These are phyloP conservation scores for Drosophila subsilvestris DNA, from an alignment of 2,888 invertebrate genomes.

Conservation along the genomic window DNA sequence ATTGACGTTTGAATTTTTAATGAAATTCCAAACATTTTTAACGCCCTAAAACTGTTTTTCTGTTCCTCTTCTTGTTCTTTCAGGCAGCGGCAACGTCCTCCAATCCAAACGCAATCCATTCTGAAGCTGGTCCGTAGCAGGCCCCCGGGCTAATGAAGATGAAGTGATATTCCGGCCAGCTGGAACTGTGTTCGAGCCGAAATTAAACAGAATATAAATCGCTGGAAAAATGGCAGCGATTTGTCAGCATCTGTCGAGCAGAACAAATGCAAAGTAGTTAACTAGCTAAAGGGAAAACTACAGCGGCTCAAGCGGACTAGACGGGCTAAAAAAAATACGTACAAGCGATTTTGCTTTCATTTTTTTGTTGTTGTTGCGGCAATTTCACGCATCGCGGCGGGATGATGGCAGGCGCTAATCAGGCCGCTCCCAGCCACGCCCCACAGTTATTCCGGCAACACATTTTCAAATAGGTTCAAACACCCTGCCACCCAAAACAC, in stretches of 20 bases:
- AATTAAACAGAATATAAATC: slow-evolving; percentile 79
- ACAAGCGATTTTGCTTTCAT: slow-evolving; percentile 20
- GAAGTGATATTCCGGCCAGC: slow-evolving; percentile 71
- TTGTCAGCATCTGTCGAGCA: slow-evolving; percentile 72
- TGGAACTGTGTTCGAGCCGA: slow-evolving; percentile 54
- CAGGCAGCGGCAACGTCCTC: slow-evolving; percentile 51
- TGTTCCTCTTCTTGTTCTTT: slow-evolving; percentile 23
- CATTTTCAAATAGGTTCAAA: slow-evolving; percentile 46
- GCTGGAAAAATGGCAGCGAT: slow-evolving; percentile 76
- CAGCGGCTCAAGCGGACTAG: no score
- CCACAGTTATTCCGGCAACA: slow-evolving; percentile 46
- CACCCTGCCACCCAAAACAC: neutral
- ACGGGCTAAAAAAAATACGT: slow-evolving; percentile 6
- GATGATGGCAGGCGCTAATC: slow-evolving; percentile 76
- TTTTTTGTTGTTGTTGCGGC: slow-evolving; percentile 33
- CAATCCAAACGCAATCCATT: slow-evolving; percentile 18
- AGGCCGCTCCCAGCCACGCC: slow-evolving; percentile 71
- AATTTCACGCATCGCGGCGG: slow-evolving; percentile 69
- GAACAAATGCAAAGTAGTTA: slow-evolving; percentile 77
- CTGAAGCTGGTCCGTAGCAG: slow-evolving; percentile 11
- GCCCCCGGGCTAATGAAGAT: slow-evolving; percentile 67
- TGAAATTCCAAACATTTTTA: slow-evolving; percentile 79
- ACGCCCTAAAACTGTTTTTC: slow-evolving; percentile 58
- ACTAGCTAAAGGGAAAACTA: slow-evolving; percentile 9
- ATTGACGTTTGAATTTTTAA: slow-evolving; percentile 79